Evolutionary conservation across 2,113 vertebrate species (phyloP).

Genomic region (Ceuthmochares aereus): DNA sequence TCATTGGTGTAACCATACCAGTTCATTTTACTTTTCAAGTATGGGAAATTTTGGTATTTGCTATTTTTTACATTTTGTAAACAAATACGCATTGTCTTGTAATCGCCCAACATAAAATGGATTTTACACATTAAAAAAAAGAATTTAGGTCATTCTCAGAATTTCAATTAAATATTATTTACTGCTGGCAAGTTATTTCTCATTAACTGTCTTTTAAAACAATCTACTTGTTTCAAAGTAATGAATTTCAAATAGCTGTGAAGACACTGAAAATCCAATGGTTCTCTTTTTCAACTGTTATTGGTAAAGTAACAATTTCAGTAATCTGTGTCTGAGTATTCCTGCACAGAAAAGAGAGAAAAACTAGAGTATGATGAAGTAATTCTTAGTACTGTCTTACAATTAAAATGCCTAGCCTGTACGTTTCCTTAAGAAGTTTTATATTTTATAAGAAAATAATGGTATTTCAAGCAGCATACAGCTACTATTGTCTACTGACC

Average conservation of each 20-base stretch:
- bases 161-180: background rate
- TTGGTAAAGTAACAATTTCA: background rate
- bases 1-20: background rate
- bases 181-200: background rate
- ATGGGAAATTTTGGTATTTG: background rate
- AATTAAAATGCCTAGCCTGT: background rate
- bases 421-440: background rate
- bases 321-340: background rate
- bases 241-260: background rate
- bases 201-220: background rate
- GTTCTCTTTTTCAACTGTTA: background rate
- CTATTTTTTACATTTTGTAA: background rate
- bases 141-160: background rate
- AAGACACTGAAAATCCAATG: background rate
- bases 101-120: background rate
- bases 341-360: background rate
- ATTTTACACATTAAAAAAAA: background rate
- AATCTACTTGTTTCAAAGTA: background rate
- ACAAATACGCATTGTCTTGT: rapidly evolving
- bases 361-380: background rate
- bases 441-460: background rate
- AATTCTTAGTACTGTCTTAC: background rate
- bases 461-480: background rate
- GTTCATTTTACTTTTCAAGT: background rate
- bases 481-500: background rate